Conservation (phyloP, 1,140 invertebrate genomes). For the Asbolus verrucosus region DNA sequence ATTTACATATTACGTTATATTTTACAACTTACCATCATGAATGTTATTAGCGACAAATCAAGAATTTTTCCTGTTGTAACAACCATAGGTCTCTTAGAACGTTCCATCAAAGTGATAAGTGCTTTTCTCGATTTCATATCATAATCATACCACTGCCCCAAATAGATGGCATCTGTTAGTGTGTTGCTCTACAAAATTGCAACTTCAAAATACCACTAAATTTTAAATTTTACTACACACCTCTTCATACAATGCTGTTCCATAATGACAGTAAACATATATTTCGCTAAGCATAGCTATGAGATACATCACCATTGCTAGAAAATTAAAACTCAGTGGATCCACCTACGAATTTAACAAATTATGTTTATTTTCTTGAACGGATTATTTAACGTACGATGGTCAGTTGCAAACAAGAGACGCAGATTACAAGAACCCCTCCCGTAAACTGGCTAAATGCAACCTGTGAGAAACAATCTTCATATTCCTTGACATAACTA, state of each 20-base stretch:
- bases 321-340: constrained; percentile 29
- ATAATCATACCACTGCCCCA: constrained; percentile 50
- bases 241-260: constrained; percentile 52
- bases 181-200: constrained; percentile 46
- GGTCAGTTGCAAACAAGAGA: constrained; percentile 58
- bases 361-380: too few relatives aligned
- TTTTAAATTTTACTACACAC: constrained; percentile 25
- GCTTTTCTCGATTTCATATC: constrained; percentile 45
- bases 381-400: constrained; percentile 5
- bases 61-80: constrained; percentile 44
- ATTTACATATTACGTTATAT: too few relatives aligned
- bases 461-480: constrained; percentile 56
- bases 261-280: constrained; percentile 61
- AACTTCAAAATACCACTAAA: not conserved
- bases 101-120: constrained; percentile 49
- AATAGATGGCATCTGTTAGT: constrained; percentile 48
- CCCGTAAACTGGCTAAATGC: constrained; percentile 57
- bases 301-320: constrained; percentile 21
- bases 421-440: constrained; percentile 59
- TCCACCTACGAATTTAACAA: constrained; percentile 9
- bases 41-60: constrained; percentile 44
- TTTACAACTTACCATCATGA: constrained; percentile 35
- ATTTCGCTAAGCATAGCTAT: constrained; percentile 51
- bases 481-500: constrained; percentile 49
- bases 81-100: constrained; percentile 46